Evolutionary conservation across 2,888 invertebrate genomes (phyloP).

Genomic region (Bunonema sp.): DNA sequence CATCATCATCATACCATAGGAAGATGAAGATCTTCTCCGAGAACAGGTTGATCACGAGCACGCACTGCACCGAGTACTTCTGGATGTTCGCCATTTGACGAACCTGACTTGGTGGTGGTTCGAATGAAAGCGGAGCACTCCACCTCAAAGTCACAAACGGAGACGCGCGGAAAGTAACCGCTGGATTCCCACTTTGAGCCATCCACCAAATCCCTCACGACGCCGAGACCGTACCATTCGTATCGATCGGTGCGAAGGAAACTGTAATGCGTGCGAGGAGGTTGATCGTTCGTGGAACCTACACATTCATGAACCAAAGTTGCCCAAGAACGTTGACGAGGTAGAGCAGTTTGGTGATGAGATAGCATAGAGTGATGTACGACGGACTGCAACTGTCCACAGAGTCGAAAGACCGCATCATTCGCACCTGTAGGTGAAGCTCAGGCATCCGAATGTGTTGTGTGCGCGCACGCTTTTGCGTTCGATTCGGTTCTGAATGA

Average conservation of each 20-base stretch:
- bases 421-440: too few relatives aligned
- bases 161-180: slow-evolving; percentile 28
- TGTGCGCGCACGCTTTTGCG: too few relatives aligned
- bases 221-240: slow-evolving; percentile 38
- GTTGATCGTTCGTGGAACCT: slow-evolving; percentile 1
- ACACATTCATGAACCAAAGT: slow-evolving; percentile 34
- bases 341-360: slow-evolving; percentile 31
- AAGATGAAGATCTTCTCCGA: slow-evolving; percentile 43
- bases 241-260: slow-evolving; percentile 33
- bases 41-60: slow-evolving; percentile 43
- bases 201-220: slow-evolving; percentile 24
- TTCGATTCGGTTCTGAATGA: background rate
- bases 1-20: too few relatives aligned
- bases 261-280: slow-evolving; percentile 10
- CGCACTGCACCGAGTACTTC: slow-evolving; percentile 42
- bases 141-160: slow-evolving; percentile 40
- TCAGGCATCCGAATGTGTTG: too few relatives aligned
- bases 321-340: slow-evolving; percentile 28
- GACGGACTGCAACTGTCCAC: too few relatives aligned
- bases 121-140: too few relatives aligned
- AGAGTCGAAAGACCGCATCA: too few relatives aligned
- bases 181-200: slow-evolving; percentile 35
- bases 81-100: slow-evolving; percentile 43
- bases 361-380: slow-evolving; percentile 32
- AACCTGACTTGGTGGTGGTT: slow-evolving; percentile 13